Percentiles rank a stretch among this genome's conserved stretches.
Evolutionary conservation across 1,140 invertebrate species (phyloP).

Genomic region (Philaenus spumarius): DNA sequence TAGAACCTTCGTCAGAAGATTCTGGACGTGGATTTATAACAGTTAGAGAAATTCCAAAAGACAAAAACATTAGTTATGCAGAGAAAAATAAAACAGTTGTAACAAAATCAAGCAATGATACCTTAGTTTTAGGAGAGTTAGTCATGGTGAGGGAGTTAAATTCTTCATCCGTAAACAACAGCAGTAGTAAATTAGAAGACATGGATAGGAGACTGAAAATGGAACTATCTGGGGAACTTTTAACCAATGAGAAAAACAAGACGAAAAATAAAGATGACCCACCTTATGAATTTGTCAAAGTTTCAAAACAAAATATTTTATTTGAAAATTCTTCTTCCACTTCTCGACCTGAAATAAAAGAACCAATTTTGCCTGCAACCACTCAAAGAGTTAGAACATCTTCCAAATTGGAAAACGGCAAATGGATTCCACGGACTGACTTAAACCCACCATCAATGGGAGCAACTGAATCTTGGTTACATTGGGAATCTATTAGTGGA

Average conservation of each 20-base stretch:
- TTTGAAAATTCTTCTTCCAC: constrained; percentile 14
- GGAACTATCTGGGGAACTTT: neutral
- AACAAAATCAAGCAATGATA: neutral
- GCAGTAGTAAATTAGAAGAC: neutral
- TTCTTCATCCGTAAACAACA: neutral
- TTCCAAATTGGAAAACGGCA: constrained; percentile 1
- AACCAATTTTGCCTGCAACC: constrained; percentile 16
- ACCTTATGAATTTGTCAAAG: constrained; percentile 14
- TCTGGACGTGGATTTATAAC: neutral
- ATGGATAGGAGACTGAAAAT: constrained; percentile 6
- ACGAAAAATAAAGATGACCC: constrained; percentile 4
- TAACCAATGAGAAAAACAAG: constrained; percentile 2
- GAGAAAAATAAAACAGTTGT: neutral
- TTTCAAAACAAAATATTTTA: neutral
- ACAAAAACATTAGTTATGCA: neutral
- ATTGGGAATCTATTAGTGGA: constrained; percentile 21
- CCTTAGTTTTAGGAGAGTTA: constrained; percentile 1
- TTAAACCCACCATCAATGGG: constrained; percentile 26
- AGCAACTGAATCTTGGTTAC: constrained; percentile 26
- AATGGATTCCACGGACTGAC: constrained; percentile 12
- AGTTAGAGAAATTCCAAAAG: neutral
- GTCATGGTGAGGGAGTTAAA: neutral
- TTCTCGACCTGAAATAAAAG: constrained; percentile 19
- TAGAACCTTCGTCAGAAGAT: constrained; percentile 3
- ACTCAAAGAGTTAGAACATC: neutral